A percentile compares a stretch with the other conserved stretches of the same genome.
Evolutionary conservation across 2,888 invertebrate species (phyloP).

Genomic region (Eupithecia vulgata): DNA sequence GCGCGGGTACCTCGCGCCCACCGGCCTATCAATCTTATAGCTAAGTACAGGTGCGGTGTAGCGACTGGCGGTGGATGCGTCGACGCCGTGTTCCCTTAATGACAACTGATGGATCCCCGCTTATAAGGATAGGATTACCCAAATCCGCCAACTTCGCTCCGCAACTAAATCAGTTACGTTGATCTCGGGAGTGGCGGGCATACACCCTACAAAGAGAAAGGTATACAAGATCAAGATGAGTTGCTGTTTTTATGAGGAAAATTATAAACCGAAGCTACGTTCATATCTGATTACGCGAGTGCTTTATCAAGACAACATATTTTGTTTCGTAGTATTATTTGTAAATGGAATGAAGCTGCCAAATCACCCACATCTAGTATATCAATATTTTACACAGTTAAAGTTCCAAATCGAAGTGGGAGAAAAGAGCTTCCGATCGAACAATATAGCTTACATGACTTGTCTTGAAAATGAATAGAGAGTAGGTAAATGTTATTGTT

Average conservation of each 20-base stretch:
- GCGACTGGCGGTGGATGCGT: slow-evolving; percentile 50
- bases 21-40: slow-evolving; percentile 75
- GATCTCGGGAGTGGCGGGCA: slow-evolving; percentile 52
- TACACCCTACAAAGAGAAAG: slow-evolving; percentile 29
- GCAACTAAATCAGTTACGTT: slow-evolving; percentile 70
- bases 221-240: slow-evolving; percentile 36
- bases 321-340: neutral
- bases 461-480: slow-evolving; percentile 29
- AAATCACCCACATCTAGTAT: neutral
- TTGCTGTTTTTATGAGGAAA: slow-evolving; percentile 38
- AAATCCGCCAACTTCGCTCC: slow-evolving; percentile 62
- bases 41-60: slow-evolving; percentile 27
- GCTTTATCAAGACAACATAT: neutral
- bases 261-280: slow-evolving; percentile 33
- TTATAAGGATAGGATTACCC: slow-evolving; percentile 74
- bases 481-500: slow-evolving; percentile 46
- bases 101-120: slow-evolving; percentile 78
- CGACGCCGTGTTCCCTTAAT: slow-evolving; percentile 69
- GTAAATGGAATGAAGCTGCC: neutral
- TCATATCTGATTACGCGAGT: slow-evolving; percentile 10
- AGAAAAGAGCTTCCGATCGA: neutral
- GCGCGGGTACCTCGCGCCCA: slow-evolving; percentile 53
- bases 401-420: neutral
- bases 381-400: neutral
- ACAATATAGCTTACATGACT: slow-evolving; percentile 10